Conservation (phyloP, 1,140 invertebrate genomes). For the Globodera ellingtonae region DNA sequence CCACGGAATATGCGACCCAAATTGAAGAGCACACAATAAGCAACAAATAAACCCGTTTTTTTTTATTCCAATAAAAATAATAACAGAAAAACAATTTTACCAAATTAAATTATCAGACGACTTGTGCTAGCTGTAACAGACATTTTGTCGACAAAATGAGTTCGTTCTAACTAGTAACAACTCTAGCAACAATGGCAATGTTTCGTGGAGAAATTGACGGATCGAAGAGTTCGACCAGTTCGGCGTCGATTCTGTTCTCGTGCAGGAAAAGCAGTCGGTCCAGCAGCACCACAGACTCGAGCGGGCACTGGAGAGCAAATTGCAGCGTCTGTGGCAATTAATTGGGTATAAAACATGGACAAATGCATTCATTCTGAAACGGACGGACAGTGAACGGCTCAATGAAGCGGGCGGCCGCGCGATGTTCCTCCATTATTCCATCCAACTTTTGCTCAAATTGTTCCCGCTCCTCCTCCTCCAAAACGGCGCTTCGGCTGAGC, state of each 20-base stretch:
- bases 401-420: neutral
- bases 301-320: slow-evolving; percentile 17
- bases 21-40: too few relatives aligned
- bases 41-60: too few relatives aligned
- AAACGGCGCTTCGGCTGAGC: slow-evolving; percentile 4
- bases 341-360: neutral
- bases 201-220: slow-evolving; percentile 21
- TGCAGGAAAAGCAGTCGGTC: slow-evolving; percentile 18
- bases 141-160: too few relatives aligned
- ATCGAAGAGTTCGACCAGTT: slow-evolving; percentile 13
- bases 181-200: slow-evolving; percentile 19
- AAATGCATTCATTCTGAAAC: neutral
- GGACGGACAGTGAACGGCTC: slow-evolving; percentile 27
- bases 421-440: neutral
- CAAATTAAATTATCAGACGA: too few relatives aligned
- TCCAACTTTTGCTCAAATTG: neutral
- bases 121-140: too few relatives aligned
- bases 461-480: slow-evolving; percentile 7
- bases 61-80: too few relatives aligned
- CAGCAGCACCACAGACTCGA: slow-evolving; percentile 17
- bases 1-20: too few relatives aligned
- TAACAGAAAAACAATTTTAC: too few relatives aligned
- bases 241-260: slow-evolving; percentile 17
- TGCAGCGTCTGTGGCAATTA: slow-evolving; percentile 13
- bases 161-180: neutral